These are phyloP conservation scores for Pissodes strobi DNA, from an alignment of 1,140 invertebrate genomes.

Conservation along the genomic window DNA sequence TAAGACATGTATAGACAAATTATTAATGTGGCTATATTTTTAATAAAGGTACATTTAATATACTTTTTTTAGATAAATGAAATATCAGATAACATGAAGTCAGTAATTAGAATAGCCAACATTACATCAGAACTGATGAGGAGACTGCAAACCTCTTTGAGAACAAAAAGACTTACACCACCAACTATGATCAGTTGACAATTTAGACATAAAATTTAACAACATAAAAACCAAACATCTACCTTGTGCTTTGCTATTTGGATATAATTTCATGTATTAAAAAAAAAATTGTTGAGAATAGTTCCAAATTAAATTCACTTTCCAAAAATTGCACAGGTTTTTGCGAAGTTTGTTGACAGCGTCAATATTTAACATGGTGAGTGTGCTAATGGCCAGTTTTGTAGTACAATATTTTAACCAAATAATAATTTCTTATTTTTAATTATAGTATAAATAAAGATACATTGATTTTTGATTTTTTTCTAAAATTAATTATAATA, in stretches of 20 bases:
- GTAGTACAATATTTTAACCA: conserved; percentile 11
- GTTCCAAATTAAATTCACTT: not conserved
- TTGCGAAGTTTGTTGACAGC: not conserved
- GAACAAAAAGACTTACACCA: conserved; percentile 6
- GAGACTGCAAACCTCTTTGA: conserved; percentile 28
- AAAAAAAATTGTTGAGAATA: not conserved
- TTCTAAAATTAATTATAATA: no score
- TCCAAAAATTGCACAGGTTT: not conserved
- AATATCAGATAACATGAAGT: conserved; percentile 57
- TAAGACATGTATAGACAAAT: no score
- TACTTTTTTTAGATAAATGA: conserved; percentile 57
- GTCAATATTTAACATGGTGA: not conserved
- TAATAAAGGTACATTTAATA: no score
- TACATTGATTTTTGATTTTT: no score
- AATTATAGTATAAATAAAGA: not conserved
- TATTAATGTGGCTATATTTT: no score
- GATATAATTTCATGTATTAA: no score
- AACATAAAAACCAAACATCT: not conserved
- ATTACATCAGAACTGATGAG: conserved; percentile 41
- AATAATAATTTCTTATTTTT: conserved; percentile 6
- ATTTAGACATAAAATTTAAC: not conserved
- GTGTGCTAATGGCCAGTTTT: conserved; percentile 1
- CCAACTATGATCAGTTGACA: conserved; percentile 12
- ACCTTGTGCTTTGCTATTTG: not conserved
- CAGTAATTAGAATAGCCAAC: conserved; percentile 59